Percentiles rank a stretch among this genome's conserved stretches.
Conservation (phyloP, 2,797 vertebrate species). For the Cirrhinus mrigala region DNA sequence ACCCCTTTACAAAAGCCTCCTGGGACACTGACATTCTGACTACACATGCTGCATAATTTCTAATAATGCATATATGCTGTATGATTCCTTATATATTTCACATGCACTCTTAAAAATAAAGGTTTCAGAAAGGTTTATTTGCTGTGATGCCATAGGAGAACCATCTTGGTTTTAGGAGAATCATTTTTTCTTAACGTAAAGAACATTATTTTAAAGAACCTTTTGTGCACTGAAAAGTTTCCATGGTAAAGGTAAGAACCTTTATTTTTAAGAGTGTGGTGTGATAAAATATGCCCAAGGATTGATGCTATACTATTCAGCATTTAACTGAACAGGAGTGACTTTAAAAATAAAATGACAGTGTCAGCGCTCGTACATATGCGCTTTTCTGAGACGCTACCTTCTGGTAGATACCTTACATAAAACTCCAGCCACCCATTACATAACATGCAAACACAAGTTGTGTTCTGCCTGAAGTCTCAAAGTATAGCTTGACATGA, state of each 20-base stretch:
- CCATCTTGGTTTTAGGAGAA: not conserved
- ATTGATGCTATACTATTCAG: not conserved
- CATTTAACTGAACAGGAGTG: not conserved
- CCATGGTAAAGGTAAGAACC: not conserved
- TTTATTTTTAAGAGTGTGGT: not conserved
- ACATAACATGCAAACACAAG: slow-evolving; percentile 31
- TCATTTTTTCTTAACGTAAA: not conserved
- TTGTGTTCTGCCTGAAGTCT: not conserved
- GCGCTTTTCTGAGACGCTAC: not conserved
- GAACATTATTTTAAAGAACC: not conserved
- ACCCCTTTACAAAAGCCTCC: slow-evolving; percentile 14
- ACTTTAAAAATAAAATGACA: slow-evolving; percentile 14
- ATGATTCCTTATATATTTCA: not conserved
- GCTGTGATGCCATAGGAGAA: not conserved
- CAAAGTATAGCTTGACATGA: slow-evolving; percentile 13
- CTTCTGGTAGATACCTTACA: slow-evolving; percentile 9
- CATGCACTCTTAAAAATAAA: too few species aligned
- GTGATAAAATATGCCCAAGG: not conserved
- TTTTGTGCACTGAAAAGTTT: not conserved
- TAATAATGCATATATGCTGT: not conserved
- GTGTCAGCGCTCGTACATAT: not conserved
- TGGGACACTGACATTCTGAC: slow-evolving; percentile 8
- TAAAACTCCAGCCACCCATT: slow-evolving; percentile 8
- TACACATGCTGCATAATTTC: not conserved
- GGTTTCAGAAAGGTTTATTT: not conserved